A percentile compares a stretch with the other conserved stretches of the same genome.
phyloP scores from a whole-genome alignment of 2,797 vertebrate genomes.

The Hyperoplus immaculatus region DNA sequence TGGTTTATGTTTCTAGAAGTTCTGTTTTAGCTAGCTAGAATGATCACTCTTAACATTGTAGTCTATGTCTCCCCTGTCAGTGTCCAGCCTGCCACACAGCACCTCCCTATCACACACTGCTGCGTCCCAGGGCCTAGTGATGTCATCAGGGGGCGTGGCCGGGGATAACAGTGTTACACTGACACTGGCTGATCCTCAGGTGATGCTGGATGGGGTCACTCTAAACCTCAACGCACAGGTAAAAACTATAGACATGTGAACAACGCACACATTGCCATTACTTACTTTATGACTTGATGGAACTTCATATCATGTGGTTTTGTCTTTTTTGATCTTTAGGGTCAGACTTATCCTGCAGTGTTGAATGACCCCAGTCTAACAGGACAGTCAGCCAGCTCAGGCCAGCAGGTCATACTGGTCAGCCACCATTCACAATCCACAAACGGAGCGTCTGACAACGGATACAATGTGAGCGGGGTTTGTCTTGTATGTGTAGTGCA shows the following conservation, averaged over 20 bases:
- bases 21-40: background rate
- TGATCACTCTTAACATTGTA: background rate
- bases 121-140: conserved; percentile 91
- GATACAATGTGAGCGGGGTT: conserved; percentile 86
- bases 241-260: background rate
- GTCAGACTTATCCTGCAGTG: conserved; percentile 92
- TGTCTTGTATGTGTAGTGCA: conserved; percentile 1
- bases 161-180: conserved; percentile 94
- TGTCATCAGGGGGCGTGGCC: conserved; percentile 91
- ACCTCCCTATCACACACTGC: conserved; percentile 89
- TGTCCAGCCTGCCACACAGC: conserved; percentile 87
- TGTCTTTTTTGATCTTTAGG: conserved; percentile 73
- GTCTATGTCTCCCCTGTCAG: conserved; percentile 49
- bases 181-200: conserved; percentile 94
- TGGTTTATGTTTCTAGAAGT: too few relatives aligned
- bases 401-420: conserved; percentile 93
- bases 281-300: too few relatives aligned
- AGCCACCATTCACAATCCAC: conserved; percentile 89
- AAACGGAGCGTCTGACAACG: conserved; percentile 83
- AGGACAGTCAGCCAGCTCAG: conserved; percentile 82
- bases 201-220: conserved; percentile 94
- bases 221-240: conserved; percentile 89
- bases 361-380: conserved; percentile 89
- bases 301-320: too few relatives aligned
- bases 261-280: background rate